Evolutionary conservation across 1,140 invertebrate species (phyloP).

Genomic region (Brachionus paranguensis): DNA sequence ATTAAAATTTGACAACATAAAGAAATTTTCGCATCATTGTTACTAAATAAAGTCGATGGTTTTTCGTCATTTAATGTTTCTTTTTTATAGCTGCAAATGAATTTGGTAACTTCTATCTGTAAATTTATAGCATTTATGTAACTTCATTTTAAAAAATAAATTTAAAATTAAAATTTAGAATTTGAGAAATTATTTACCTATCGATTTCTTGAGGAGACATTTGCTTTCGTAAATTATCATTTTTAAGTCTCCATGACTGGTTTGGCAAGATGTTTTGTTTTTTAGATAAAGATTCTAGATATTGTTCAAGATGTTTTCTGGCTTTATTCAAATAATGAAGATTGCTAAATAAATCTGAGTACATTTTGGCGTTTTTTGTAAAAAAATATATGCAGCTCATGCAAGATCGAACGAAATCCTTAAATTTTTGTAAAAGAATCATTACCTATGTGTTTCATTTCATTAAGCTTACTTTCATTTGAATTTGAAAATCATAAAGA

Average conservation of each 20-base stretch:
- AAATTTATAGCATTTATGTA: conserved; percentile 49
- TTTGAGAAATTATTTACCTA: not conserved
- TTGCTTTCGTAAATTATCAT: conserved; percentile 16
- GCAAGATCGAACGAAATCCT: conserved; percentile 53
- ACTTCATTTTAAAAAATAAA: conserved; percentile 43
- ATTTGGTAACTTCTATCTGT: conserved; percentile 55
- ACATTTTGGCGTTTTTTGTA: conserved; percentile 48
- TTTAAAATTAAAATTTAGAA: not conserved
- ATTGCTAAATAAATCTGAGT: conserved; percentile 46
- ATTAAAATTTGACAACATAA: conserved; percentile 47
- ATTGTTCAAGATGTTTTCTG: conserved; percentile 49
- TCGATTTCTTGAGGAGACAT: conserved; percentile 36
- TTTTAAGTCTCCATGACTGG: not conserved
- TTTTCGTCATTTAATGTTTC: conserved; percentile 40
- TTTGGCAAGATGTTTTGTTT: conserved; percentile 47
- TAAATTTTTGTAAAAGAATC: conserved; percentile 14
- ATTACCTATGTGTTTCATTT: not conserved
- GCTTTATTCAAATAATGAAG: conserved; percentile 49
- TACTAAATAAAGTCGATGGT: conserved; percentile 49
- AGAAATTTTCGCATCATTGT: conserved; percentile 44
- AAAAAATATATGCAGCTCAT: conserved; percentile 53
- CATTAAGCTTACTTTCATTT: conserved; percentile 50
- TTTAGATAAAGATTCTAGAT: conserved; percentile 45
- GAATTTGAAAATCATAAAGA: conserved; percentile 54
- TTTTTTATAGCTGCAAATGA: conserved; percentile 46